These are phyloP conservation scores for Calameuta idolon DNA, from an alignment of 2,888 invertebrate genomes.

Conservation along the genomic window DNA sequence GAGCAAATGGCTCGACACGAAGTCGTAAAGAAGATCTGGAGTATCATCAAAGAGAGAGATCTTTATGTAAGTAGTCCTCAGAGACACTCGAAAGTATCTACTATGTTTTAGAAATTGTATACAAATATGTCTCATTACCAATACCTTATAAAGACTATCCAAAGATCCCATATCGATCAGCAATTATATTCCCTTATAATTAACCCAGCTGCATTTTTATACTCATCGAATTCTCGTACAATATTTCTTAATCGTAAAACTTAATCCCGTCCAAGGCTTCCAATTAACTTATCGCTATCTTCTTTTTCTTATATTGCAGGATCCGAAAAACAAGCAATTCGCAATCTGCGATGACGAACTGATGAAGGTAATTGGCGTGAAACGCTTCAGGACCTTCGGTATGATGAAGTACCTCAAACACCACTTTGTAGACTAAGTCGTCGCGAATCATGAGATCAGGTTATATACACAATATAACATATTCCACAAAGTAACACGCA, in stretches of 20 bases:
- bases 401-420: slow-evolving; percentile 97
- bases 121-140: neutral
- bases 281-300: neutral
- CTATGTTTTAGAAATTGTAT: neutral
- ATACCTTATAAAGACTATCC: neutral
- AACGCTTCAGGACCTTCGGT: slow-evolving; percentile 93
- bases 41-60: slow-evolving; percentile 88
- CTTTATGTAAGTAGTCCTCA: slow-evolving; percentile 72
- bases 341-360: slow-evolving; percentile 94
- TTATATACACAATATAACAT: slow-evolving; percentile 52
- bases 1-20: slow-evolving; percentile 88
- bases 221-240: slow-evolving; percentile 7
- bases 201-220: neutral
- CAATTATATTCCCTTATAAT: neutral
- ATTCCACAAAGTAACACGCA: slow-evolving; percentile 45
- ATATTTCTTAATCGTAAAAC: slow-evolving; percentile 6
- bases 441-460: slow-evolving; percentile 23
- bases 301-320: slow-evolving; percentile 67
- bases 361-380: slow-evolving; percentile 89
- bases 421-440: slow-evolving; percentile 79
- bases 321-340: slow-evolving; percentile 94
- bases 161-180: neutral
- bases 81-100: neutral
- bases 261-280: slow-evolving; percentile 7
- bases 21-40: slow-evolving; percentile 91